Evolutionary conservation across 2,113 vertebrate genomes (phyloP).

Genomic region (Epinephelus fuscoguttatus): DNA sequence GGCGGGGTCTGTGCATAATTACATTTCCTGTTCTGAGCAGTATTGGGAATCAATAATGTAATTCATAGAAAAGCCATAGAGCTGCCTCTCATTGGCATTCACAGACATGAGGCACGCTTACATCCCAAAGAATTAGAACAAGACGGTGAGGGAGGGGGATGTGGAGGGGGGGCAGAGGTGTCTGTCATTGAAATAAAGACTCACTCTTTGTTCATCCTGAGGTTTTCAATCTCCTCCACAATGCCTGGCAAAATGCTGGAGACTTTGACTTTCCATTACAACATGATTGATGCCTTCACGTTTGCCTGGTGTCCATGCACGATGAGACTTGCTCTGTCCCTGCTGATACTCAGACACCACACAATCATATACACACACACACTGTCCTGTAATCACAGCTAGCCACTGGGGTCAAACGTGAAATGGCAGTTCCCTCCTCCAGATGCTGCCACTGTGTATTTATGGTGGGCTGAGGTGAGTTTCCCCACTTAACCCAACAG

Average conservation of each 20-base stretch:
- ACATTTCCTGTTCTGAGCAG: constrained; percentile 90
- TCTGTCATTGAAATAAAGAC: constrained; percentile 78
- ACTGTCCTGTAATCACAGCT: neutral
- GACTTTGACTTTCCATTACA: constrained; percentile 59
- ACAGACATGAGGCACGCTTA: constrained; percentile 72
- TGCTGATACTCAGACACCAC: neutral
- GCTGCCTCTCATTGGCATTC: constrained; percentile 79
- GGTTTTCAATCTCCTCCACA: constrained; percentile 60
- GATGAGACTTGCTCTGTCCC: neutral
- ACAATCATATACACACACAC: neutral
- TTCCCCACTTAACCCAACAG: neutral
- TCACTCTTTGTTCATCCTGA: constrained; percentile 73
- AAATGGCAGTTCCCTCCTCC: constrained; percentile 4
- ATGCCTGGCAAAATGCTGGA: constrained; percentile 40
- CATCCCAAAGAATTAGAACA: constrained; percentile 78
- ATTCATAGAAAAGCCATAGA: constrained; percentile 87
- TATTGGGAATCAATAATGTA: constrained; percentile 92
- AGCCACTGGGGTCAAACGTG: constrained; percentile 8
- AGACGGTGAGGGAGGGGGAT: neutral
- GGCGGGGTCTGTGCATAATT: constrained; percentile 88
- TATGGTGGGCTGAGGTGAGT: neutral
- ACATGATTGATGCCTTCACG: constrained; percentile 53
- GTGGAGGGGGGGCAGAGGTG: neutral
- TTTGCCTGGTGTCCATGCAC: neutral
- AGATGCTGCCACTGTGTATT: constrained; percentile 10